A percentile compares a stretch with the other conserved stretches of the same genome.
Conservation (phyloP, 2,888 invertebrate genomes). For the Diaprepes abbreviatus region DNA sequence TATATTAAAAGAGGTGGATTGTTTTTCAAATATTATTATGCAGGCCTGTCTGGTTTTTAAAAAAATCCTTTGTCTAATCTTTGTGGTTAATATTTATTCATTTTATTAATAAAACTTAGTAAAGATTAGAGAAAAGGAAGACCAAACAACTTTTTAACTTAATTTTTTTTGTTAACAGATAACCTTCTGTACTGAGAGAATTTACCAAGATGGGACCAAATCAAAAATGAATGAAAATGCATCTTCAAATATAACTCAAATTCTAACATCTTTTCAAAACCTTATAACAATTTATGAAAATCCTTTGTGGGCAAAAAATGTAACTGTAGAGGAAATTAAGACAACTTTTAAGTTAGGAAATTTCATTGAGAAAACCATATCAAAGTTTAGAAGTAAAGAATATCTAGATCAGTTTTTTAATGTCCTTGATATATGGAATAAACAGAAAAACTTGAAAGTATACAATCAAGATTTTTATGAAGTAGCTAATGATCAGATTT, state of each 20-base stretch:
- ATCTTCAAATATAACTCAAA: constrained; percentile 66
- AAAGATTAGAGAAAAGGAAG: background rate
- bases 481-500: constrained; percentile 68
- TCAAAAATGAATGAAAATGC: constrained; percentile 54
- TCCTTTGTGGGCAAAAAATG: constrained; percentile 68
- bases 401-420: constrained; percentile 68
- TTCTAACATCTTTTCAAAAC: constrained; percentile 71
- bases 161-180: constrained; percentile 60
- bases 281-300: constrained; percentile 70
- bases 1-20: too few relatives aligned
- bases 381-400: constrained; percentile 67
- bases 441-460: constrained; percentile 50
- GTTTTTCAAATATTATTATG: too few relatives aligned
- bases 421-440: constrained; percentile 62
- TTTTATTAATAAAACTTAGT: too few relatives aligned
- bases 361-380: constrained; percentile 71
- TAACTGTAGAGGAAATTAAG: constrained; percentile 69
- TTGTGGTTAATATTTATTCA: too few relatives aligned
- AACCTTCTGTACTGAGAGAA: constrained; percentile 56
- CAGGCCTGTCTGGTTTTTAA: too few relatives aligned
- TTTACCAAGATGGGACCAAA: constrained; percentile 53
- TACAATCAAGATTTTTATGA: constrained; percentile 59
- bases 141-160: background rate
- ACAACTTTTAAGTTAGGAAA: constrained; percentile 70
- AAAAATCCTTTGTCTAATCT: too few relatives aligned